These are phyloP conservation scores for Helogale parvula DNA, from an alignment of 2,113 vertebrate species.

Conservation along the genomic window DNA sequence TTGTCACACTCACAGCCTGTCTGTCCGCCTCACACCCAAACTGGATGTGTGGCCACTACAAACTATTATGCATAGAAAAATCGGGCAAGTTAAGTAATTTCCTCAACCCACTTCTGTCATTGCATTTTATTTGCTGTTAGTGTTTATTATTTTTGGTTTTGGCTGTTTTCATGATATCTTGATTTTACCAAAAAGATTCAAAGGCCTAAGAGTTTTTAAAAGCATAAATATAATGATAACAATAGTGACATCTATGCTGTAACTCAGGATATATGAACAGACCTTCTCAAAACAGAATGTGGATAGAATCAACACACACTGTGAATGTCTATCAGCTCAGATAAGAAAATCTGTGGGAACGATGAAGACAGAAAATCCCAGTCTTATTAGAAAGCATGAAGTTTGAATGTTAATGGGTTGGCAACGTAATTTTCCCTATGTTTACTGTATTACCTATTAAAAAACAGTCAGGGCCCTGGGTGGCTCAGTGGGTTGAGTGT, in stretches of 20 bases:
- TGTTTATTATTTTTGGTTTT: conserved; percentile 1
- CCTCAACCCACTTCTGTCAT: background rate
- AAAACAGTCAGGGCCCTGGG: no score
- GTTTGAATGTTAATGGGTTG: background rate
- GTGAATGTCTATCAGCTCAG: background rate
- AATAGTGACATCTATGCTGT: background rate
- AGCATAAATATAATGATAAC: background rate
- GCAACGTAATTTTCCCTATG: background rate
- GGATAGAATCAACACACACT: background rate
- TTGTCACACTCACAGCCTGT: background rate
- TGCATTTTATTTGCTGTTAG: background rate
- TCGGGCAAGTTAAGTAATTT: background rate
- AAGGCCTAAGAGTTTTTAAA: conserved; percentile 1
- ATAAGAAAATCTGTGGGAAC: background rate
- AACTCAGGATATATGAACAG: background rate
- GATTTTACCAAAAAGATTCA: background rate
- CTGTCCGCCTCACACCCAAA: background rate
- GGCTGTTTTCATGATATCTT: background rate
- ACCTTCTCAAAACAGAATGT: background rate
- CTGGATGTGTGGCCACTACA: background rate
- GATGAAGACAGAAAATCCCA: background rate
- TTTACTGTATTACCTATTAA: background rate
- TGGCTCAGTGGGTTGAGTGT: no score
- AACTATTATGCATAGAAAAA: background rate
- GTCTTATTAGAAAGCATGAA: background rate